These are phyloP conservation scores for Andrena bucephala DNA, from an alignment of 2,888 invertebrate genomes.

Conservation along the genomic window DNA sequence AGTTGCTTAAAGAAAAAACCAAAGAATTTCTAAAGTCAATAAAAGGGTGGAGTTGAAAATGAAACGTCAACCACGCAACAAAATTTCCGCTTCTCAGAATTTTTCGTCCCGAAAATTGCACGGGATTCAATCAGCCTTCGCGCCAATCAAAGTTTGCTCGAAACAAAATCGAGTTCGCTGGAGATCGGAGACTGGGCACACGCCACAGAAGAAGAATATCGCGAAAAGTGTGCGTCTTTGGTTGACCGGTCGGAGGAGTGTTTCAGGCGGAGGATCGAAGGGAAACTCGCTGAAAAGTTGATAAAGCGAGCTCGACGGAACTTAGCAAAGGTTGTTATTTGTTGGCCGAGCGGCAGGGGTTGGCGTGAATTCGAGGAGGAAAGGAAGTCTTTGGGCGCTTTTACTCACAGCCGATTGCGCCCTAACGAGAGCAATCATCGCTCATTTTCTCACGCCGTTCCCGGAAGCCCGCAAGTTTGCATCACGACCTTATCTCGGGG, in stretches of 20 bases:
- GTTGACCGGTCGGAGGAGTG: background rate
- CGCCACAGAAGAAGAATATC: background rate
- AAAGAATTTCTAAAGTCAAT: too few species aligned
- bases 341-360: background rate
- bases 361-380: slow-evolving; percentile 31
- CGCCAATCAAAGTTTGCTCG: too few species aligned
- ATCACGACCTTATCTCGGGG: slow-evolving; percentile 26
- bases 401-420: slow-evolving; percentile 49
- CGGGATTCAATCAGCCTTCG: too few species aligned
- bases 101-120: too few species aligned
- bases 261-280: background rate
- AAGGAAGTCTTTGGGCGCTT: slow-evolving; percentile 34
- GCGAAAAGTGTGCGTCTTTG: background rate
- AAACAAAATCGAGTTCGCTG: too few species aligned
- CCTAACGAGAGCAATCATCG: slow-evolving; percentile 59
- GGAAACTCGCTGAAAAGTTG: slow-evolving; percentile 2
- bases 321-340: slow-evolving; percentile 47
- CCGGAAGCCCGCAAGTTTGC: slow-evolving; percentile 50
- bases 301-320: slow-evolving; percentile 31
- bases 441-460: slow-evolving; percentile 37
- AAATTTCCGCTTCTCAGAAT: too few species aligned
- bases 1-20: too few species aligned
- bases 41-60: too few species aligned
- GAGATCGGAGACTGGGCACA: too few species aligned
- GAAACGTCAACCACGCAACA: too few species aligned